Evolutionary conservation across 2,888 invertebrate species (phyloP).

Genomic region (Danaus chrysippus): DNA sequence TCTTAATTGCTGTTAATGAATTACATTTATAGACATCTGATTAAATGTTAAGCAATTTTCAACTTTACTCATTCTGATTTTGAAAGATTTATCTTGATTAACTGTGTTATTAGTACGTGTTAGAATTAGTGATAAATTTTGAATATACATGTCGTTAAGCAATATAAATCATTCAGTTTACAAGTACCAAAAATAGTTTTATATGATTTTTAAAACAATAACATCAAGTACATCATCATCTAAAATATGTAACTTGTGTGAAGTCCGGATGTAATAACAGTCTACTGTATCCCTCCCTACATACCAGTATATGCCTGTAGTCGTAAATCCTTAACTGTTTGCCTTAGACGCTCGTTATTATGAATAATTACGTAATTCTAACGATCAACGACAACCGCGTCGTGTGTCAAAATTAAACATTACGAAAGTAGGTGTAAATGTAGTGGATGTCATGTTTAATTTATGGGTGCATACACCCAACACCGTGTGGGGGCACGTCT

Average conservation of each 20-base stretch:
- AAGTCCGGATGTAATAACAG: conserved; percentile 26
- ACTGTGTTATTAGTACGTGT: neutral
- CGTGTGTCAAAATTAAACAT: conserved; percentile 48
- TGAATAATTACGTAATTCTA: conserved; percentile 66
- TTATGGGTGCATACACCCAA: conserved; percentile 45
- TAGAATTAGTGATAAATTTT: no score
- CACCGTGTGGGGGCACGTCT: conserved; percentile 40
- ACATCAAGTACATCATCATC: neutral
- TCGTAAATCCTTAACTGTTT: conserved; percentile 65
- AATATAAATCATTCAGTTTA: no score
- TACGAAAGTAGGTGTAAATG: conserved; percentile 47
- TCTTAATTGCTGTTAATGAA: conserved; percentile 73
- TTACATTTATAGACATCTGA: conserved; percentile 44
- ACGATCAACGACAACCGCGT: conserved; percentile 52
- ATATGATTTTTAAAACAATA: neutral
- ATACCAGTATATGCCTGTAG: conserved; percentile 42
- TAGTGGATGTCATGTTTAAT: conserved; percentile 42
- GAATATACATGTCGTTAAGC: no score
- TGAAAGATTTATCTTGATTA: conserved; percentile 2
- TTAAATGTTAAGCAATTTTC: neutral
- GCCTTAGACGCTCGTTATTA: conserved; percentile 60
- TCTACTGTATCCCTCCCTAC: conserved; percentile 22
- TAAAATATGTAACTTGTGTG: conserved; percentile 10
- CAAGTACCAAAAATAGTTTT: neutral
- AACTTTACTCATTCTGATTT: neutral